Conservation (phyloP, 2,113 vertebrate genomes). For the Ramphastos sulfuratus region DNA sequence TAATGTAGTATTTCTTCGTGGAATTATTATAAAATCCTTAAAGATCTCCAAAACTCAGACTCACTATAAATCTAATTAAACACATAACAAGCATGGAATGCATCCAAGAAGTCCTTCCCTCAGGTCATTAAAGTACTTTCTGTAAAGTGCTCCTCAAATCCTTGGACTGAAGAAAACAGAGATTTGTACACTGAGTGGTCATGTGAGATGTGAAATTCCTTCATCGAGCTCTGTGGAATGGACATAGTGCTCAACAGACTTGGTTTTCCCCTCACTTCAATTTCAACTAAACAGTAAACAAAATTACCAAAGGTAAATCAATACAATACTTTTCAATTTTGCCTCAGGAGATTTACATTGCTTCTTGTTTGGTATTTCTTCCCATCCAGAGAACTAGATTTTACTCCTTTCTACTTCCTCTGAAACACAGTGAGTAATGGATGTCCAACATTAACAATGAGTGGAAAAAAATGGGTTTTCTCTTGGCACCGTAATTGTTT, state of each 20-base stretch:
- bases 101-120: not conserved
- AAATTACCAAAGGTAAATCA: not conserved
- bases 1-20: not conserved
- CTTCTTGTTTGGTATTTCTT: not conserved
- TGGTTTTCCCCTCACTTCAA: rapidly evolving
- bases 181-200: not conserved
- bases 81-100: not conserved
- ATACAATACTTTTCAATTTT: not conserved
- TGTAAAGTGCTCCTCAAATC: conserved; percentile 6
- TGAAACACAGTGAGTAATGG: not conserved
- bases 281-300: conserved; percentile 17
- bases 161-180: not conserved
- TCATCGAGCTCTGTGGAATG: not conserved
- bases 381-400: not conserved
- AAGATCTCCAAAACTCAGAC: not conserved
- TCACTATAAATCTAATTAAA: conserved; percentile 1
- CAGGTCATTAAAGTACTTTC: conserved; percentile 10
- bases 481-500: not conserved
- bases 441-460: not conserved
- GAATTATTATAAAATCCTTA: not conserved
- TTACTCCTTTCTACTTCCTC: not conserved
- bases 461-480: not conserved
- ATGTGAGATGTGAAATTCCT: not conserved
- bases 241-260: not conserved
- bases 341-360: not conserved